Conservation (phyloP, 1,140 invertebrate genomes). For the Anoplolepis gracilipes region DNA sequence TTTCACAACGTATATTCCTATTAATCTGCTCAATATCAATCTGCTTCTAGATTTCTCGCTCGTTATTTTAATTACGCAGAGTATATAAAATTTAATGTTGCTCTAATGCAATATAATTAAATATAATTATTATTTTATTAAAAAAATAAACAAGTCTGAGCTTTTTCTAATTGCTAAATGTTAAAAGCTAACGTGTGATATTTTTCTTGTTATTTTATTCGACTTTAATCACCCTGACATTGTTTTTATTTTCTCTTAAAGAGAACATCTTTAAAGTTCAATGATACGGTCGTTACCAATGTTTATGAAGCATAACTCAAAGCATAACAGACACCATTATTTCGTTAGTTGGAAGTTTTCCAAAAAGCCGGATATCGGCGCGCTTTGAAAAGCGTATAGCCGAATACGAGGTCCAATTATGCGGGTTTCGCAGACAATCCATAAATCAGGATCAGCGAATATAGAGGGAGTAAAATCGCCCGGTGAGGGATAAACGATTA, state of each 20-base stretch:
- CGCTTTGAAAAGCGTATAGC: not conserved
- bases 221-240: not conserved
- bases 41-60: not conserved
- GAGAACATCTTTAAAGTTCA: not conserved
- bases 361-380: conserved; percentile 4
- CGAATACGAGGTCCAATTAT: conserved; percentile 19
- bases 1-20: not conserved
- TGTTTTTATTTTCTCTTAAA: not conserved
- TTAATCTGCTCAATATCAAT: no score
- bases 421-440: not conserved
- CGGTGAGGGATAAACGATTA: conserved; percentile 7
- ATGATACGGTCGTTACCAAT: not conserved
- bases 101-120: not conserved
- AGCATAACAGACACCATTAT: not conserved
- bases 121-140: not conserved
- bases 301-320: conserved; percentile 10
- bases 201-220: conserved; percentile 1
- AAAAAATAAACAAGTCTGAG: not conserved
- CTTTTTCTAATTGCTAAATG: not conserved
- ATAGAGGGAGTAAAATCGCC: not conserved
- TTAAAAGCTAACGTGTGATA: not conserved
- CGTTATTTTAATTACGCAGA: not conserved
- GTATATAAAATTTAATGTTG: not conserved
- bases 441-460: conserved; percentile 47
- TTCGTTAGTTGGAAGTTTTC: conserved; percentile 8